Evolutionary conservation across 2,888 invertebrate genomes (phyloP), one percentile per base, ranked within the genome.

Genomic region (Drosophila kokeensis): DNA sequence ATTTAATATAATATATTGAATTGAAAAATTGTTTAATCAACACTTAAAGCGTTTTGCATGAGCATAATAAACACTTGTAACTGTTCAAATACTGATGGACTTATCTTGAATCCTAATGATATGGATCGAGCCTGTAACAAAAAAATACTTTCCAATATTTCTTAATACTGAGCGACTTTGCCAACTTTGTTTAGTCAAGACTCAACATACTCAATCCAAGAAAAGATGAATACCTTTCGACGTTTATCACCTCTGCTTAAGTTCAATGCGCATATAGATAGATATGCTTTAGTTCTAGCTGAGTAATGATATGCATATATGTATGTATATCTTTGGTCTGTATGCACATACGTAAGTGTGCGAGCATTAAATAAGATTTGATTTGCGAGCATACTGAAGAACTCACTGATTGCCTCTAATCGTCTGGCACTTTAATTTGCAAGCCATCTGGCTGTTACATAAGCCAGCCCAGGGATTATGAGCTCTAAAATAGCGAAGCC

Each of bases 371-470:
- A 29, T 57, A 29, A 29, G 40, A 57, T 40, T 57, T 40, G 38
- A 24, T 15, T 38, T 50, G 67, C 40, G 65, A 66, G 30, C 30
- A 50, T 29, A 18, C n/a, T 18, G 60, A 52, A 69, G 38, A 78
- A 61, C 84, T 69, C 73, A 83, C 84, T 87, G 87, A 89, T 87
- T 89, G 85, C 72, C 81, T 74, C 59, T 87, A 89, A 83, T 89
- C 72, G 72, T 59, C 70, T 64, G 79, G 88, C 88, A 82, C 85
- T 83, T 87, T 89, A 89, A 87, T 87, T 83, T 89, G 74, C 82
- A 71, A 78, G 63, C 83, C 82, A 80, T 62, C 83, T 86, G 86
- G 52, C 89, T 80, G 83, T 71, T 84, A 67, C 83, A 69, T 83
- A 83, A 83, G 87, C 89, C 89, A 65, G 64, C 52, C 69, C 63